Conservation (phyloP, 2,113 vertebrate species). For the Xenopus borealis region DNA sequence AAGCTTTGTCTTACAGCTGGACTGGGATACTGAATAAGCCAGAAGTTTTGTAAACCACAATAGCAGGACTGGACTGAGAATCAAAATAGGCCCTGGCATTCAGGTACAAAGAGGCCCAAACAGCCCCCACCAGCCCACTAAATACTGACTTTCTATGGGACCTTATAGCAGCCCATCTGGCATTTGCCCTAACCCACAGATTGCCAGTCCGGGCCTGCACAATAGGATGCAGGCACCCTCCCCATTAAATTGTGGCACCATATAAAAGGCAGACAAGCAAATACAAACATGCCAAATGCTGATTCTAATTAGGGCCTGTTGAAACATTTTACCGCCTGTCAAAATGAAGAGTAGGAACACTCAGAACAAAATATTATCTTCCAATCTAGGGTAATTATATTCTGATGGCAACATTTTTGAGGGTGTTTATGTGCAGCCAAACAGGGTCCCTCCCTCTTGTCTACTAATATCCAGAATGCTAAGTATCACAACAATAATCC, state of each 20-base stretch:
- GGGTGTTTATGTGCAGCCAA: not conserved
- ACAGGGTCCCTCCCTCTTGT: too few relatives aligned
- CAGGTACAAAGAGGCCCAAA: too few relatives aligned
- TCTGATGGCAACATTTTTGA: not conserved
- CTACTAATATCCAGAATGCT: too few relatives aligned
- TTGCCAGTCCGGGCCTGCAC: too few relatives aligned
- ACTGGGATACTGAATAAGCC: not conserved
- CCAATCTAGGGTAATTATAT: conserved; percentile 7
- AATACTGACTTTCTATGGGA: too few relatives aligned
- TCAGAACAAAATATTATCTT: not conserved
- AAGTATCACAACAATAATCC: too few relatives aligned
- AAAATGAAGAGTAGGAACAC: not conserved
- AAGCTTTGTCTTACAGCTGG: too few relatives aligned
- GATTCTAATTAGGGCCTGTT: conserved; percentile 40
- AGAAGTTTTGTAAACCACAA: not conserved
- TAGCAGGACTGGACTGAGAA: too few relatives aligned
- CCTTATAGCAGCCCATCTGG: too few relatives aligned
- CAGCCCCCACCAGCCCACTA: too few relatives aligned
- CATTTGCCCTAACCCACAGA: too few relatives aligned
- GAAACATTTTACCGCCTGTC: conserved; percentile 11
- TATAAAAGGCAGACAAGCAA: conserved; percentile 7
- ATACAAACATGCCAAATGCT: conserved; percentile 24
- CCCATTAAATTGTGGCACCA: conserved; percentile 7
- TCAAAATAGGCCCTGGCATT: too few relatives aligned
- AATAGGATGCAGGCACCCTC: conserved; percentile 10